Evolutionary conservation across 2,113 vertebrate species (phyloP), one percentile per base, ranked within the genome.

Genomic region (Takifugu bimaculatus): DNA sequence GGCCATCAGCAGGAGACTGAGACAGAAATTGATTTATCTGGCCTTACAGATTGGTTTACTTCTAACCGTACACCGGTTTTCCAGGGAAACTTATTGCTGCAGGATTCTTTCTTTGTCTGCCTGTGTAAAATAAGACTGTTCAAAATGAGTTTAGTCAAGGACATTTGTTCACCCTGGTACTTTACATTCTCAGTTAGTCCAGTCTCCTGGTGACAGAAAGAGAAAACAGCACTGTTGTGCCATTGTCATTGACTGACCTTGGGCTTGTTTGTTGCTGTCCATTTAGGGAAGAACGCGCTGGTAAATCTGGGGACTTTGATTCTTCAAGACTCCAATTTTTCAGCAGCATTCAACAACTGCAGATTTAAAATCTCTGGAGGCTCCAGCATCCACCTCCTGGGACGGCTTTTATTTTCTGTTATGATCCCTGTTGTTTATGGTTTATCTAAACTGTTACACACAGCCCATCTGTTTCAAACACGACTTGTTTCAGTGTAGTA

Each of bases 231-330:
- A 55, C 54, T 42, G 47, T 48, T 32, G 13, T 67, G 52, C 51
- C 48, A 56, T 57, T 68, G 56, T 57, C 63, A 81, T 69, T 63
- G 60, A 73, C 58, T 6, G 72, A 80, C 77, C 77, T 82, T 82
- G 77, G 58, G 50, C 78, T 72, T 74, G 53, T 78, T 77, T 74
- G 60, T 68, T 61, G 63, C 69, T 59, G 63, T 70, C 79, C 68
- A 53, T 78, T 49, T 64, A 48, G 52, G 53, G 58, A 63, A 68
- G 63, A 72, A 75, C 63, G 50, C 12, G 39, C 54, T 63, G 26
- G 3, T 49, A 62, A 58, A 77, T 62, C 51, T 26, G 54, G 65
- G 32, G 73, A 67, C 74, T 73, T 71, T 60, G 65, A 71, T 68
- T 79, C 60, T 68, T 3, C 25, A 60, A 27, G 47, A 45, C 65